Percentiles rank a stretch among this genome's conserved stretches.
Conservation (phyloP, 2,113 vertebrate species). For the Peromyscus californicus region DNA sequence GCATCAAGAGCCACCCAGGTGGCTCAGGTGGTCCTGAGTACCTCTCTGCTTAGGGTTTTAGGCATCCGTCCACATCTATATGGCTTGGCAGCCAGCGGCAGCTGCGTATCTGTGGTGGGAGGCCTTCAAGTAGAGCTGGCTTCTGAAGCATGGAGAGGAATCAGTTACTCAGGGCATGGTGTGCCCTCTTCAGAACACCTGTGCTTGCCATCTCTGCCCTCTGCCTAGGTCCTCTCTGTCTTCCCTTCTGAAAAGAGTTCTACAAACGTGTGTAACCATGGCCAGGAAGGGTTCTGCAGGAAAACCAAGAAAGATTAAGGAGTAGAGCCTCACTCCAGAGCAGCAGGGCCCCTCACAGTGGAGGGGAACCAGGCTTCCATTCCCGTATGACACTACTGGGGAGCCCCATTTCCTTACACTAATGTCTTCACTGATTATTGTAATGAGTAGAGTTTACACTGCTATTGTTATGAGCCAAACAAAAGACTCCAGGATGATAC, state of each 20-base stretch:
- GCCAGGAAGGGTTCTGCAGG: conserved; percentile 45
- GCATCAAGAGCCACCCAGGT: conserved; percentile 81
- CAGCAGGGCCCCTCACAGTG: not conserved
- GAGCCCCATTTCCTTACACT: conserved; percentile 62
- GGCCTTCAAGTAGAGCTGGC: conserved; percentile 80
- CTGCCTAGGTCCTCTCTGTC: conserved; percentile 50
- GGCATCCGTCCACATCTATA: conserved; percentile 81
- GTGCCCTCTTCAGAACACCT: conserved; percentile 77
- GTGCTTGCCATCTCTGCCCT: conserved; percentile 79
- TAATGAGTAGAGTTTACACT: conserved; percentile 83
- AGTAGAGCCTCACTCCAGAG: not conserved
- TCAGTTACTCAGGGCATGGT: conserved; percentile 46
- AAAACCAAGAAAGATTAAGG: not conserved
- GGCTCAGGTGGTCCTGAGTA: conserved; percentile 79
- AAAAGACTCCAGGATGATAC: conserved; percentile 70
- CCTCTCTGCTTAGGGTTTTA: conserved; percentile 78
- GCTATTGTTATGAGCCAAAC: conserved; percentile 74
- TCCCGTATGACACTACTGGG: conserved; percentile 57
- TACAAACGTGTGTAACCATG: conserved; percentile 50
- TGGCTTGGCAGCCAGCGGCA: conserved; percentile 73
- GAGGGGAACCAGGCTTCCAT: conserved; percentile 45
- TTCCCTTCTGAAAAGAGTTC: conserved; percentile 63
- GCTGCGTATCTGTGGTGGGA: conserved; percentile 79
- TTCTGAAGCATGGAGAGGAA: conserved; percentile 71
- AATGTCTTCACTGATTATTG: conserved; percentile 76